Base-by-base conservation (phyloP, 2,113 vertebrate species). In the Heteronetta atricapilla region DNA sequence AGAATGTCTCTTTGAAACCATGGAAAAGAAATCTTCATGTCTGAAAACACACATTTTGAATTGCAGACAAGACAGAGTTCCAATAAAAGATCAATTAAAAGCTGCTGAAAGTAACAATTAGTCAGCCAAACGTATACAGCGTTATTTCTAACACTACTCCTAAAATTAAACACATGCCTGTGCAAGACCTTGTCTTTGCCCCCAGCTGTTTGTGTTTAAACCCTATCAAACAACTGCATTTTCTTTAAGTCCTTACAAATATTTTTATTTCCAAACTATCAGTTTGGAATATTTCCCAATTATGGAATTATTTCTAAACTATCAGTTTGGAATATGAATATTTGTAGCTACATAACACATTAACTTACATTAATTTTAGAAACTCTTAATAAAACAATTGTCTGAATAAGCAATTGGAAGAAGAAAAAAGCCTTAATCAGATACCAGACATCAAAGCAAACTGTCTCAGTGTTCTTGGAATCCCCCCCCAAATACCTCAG, bases 391-490 rank as follows among this genome's bases (percentile, higher is more conserved):
- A n/a, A 94, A 72, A 56, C 21, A 48, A 68, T 4, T 88, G 10
- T 56, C 73, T 78, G 48, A 81, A 95, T 91, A 94, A 70, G 29
- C 48, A 91, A 67, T n/a, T 76, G 18, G 29, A 91, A 79, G 31
- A 67, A 78, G 36, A 46, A 82, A 59, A 21, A 85, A 42, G 18
- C 31, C 68, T 84, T 73, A 21, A 50, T 55, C 60, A 62, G 40
- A 8, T n/a, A 89, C 28, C 5, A 28, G 38, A 89, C 70, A 94
- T 96, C 93, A 96, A 95, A 95, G 90, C 22, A 50, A 91, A 44
- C 5, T 66, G 63, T 79, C 66, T 94, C 72, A 50, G 18, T 62
- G 46, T 63, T 92, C 34, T 55, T 93, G 80, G 68, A 94, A 88
- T 59, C 40, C n/a, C n/a, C 55, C 36, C 60, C n/a, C 44, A 66